phyloP scores from a whole-genome alignment of 2,797 vertebrate species.

The Lutjanus argentimaculatus region DNA sequence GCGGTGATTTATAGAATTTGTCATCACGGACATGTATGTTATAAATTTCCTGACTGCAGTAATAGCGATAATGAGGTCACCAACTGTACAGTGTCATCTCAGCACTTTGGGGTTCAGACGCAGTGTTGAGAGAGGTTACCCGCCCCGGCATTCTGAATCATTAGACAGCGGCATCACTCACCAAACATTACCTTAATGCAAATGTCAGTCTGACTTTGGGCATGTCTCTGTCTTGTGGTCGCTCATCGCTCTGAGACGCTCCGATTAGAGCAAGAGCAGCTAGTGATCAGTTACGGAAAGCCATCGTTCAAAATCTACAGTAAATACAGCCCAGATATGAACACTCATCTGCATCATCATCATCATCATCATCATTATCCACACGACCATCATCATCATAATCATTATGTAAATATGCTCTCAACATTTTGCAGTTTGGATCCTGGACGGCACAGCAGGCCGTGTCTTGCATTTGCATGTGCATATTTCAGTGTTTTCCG shows the following conservation, averaged over 20 bases:
- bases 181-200: constrained; percentile 76
- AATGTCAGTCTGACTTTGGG: constrained; percentile 74
- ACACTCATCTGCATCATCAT: constrained; percentile 57
- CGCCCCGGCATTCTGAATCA: constrained; percentile 61
- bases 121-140: constrained; percentile 61
- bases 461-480: constrained; percentile 94
- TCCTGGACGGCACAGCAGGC: constrained; percentile 85
- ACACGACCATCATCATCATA: constrained; percentile 65
- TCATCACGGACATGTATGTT: constrained; percentile 73
- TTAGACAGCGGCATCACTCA: constrained; percentile 75
- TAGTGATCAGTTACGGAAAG: constrained; percentile 51
- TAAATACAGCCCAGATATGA: constrained; percentile 58
- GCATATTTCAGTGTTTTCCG: constrained; percentile 97
- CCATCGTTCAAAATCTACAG: constrained; percentile 66
- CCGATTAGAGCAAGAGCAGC: constrained; percentile 24
- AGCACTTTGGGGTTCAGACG: constrained; percentile 79
- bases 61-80: constrained; percentile 85
- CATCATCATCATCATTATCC: constrained; percentile 56
- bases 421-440: constrained; percentile 64
- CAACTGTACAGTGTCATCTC: constrained; percentile 81
- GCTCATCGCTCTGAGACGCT: constrained; percentile 28
- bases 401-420: constrained; percentile 76
- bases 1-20: constrained; percentile 82
- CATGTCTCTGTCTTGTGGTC: constrained; percentile 39
- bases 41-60: constrained; percentile 75